A percentile compares a stretch with the other conserved stretches of the same genome.
These are phyloP conservation scores for Gambelia wislizenii DNA, from an alignment of 2,797 vertebrate species.

Conservation along the genomic window DNA sequence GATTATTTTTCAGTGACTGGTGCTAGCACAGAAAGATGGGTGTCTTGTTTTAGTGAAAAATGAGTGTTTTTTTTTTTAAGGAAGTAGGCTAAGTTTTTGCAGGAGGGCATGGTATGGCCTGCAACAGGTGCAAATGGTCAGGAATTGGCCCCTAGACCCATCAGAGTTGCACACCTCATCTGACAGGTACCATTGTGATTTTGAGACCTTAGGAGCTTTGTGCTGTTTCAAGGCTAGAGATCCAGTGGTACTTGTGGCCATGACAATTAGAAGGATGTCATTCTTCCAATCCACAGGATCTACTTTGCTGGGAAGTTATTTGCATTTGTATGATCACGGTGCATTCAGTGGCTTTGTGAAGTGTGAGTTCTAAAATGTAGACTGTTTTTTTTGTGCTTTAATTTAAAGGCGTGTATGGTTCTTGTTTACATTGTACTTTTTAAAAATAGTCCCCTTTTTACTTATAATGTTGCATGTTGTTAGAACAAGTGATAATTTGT, in stretches of 20 bases:
- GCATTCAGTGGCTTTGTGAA: background rate
- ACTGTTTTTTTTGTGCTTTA: background rate
- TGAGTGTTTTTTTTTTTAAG: background rate
- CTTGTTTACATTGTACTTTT: background rate
- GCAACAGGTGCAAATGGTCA: too few species aligned
- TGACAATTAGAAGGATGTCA: background rate
- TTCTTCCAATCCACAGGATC: background rate
- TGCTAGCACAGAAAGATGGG: background rate
- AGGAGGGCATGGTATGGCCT: too few species aligned
- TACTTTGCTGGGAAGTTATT: too few species aligned
- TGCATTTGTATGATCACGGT: too few species aligned
- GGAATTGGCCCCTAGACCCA: too few species aligned
- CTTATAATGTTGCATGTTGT: background rate
- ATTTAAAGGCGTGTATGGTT: background rate
- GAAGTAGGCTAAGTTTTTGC: too few species aligned
- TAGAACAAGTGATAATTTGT: background rate
- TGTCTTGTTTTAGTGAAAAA: background rate
- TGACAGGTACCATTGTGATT: background rate
- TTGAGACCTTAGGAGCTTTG: background rate
- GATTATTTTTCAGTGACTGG: background rate
- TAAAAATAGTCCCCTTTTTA: background rate
- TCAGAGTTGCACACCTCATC: background rate
- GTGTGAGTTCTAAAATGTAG: background rate
- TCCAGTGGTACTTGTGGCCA: background rate
- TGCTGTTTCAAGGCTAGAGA: background rate